These are phyloP conservation scores for Brachyalestes nurse DNA, from an alignment of 2,797 vertebrate species.

Conservation along the genomic window DNA sequence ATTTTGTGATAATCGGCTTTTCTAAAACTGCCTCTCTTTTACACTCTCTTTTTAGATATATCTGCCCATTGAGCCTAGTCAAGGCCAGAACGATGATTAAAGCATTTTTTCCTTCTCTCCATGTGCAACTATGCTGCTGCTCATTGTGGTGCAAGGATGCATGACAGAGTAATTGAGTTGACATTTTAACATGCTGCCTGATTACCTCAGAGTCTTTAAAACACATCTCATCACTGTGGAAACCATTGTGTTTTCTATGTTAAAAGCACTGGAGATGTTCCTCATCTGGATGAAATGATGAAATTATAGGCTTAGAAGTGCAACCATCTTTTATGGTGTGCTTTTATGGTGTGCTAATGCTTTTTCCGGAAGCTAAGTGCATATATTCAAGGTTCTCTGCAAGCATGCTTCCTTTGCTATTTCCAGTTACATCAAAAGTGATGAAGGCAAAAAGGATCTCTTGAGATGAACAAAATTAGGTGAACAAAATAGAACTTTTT, in stretches of 20 bases:
- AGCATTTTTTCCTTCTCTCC: not conserved
- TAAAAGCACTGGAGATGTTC: not conserved
- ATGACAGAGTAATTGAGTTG: conserved; percentile 19
- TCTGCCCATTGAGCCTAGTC: not conserved
- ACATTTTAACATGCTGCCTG: conserved; percentile 7
- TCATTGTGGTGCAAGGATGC: conserved; percentile 1
- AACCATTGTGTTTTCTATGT: not conserved
- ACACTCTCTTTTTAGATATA: not conserved
- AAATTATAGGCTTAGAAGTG: not conserved
- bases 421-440: not conserved
- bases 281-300: not conserved
- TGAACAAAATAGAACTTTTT: not conserved
- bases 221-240: not conserved
- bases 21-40: not conserved
- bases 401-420: not conserved
- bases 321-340: not conserved
- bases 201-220: not conserved
- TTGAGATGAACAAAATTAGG: not conserved
- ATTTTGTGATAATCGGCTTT: not conserved
- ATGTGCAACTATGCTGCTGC: not conserved
- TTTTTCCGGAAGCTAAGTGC: not conserved
- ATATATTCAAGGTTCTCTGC: not conserved
- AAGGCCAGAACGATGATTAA: not conserved
- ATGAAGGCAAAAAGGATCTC: too few relatives aligned
- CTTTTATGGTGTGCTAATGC: not conserved